Conservation (phyloP, 1,140 invertebrate species). For the Drosophila sechellia region DNA sequence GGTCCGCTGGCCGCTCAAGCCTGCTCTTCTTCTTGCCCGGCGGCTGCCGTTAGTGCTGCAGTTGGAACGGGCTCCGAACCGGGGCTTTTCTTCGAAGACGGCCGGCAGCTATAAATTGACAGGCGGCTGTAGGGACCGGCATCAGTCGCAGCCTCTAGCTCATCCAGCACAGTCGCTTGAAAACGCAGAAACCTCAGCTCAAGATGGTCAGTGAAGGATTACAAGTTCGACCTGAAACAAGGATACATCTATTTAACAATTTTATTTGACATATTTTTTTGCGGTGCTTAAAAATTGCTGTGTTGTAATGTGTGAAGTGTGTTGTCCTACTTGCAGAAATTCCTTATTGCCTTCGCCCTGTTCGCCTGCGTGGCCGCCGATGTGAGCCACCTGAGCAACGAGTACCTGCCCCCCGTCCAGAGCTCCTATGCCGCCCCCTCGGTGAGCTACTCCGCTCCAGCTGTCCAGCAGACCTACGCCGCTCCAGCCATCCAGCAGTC, state of each 20-base stretch:
- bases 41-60: conserved; percentile 23
- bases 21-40: neutral
- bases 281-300: conserved; percentile 4
- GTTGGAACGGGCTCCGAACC: conserved; percentile 25
- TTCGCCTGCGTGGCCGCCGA: conserved; percentile 77
- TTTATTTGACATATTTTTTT: conserved; percentile 14
- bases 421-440: conserved; percentile 22
- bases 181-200: conserved; percentile 13
- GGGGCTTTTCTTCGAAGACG: conserved; percentile 38
- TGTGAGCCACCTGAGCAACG: conserved; percentile 77
- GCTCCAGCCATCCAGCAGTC: conserved; percentile 36
- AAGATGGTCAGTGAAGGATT: conserved; percentile 72
- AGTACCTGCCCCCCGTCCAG: conserved; percentile 69
- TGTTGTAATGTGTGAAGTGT: conserved; percentile 36
- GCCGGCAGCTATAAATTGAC: conserved; percentile 76
- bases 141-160: conserved; percentile 82
- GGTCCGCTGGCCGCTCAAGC: neutral
- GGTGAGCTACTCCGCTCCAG: conserved; percentile 29
- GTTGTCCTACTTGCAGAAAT: conserved; percentile 68
- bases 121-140: conserved; percentile 72
- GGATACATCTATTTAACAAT: neutral
- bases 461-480: conserved; percentile 25
- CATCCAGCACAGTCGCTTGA: conserved; percentile 66
- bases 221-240: neutral
- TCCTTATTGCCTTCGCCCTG: conserved; percentile 78